A percentile compares a stretch with the other conserved stretches of the same genome.
These are phyloP conservation scores for Metridium senile DNA, from an alignment of 92 coral and sea anemone genomes.

Conservation along the genomic window DNA sequence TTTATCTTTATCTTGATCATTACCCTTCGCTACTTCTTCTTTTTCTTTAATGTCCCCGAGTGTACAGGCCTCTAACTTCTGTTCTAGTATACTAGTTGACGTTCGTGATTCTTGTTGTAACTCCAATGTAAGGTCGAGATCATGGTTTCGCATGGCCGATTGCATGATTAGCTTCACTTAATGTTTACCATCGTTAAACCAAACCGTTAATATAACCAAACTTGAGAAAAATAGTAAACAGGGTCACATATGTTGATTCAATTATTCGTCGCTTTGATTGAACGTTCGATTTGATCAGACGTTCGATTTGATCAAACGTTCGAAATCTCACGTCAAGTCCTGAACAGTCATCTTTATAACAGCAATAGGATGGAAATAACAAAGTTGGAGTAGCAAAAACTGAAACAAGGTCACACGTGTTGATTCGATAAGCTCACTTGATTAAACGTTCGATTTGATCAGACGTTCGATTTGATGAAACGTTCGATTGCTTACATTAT, in stretches of 20 bases:
- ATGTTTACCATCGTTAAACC: neutral
- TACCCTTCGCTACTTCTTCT: neutral
- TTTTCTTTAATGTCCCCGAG: neutral
- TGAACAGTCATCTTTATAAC: neutral
- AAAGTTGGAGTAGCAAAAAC: neutral
- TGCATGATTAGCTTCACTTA: neutral
- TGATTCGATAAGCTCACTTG: neutral
- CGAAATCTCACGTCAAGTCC: neutral
- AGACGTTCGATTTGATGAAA: conserved; percentile 2
- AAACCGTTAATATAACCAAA: neutral
- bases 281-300: conserved; percentile 5
- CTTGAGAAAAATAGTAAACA: neutral
- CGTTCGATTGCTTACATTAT: neutral
- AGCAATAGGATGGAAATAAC: neutral
- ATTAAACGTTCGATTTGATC: neutral
- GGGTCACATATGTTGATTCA: neutral
- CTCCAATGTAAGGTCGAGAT: neutral
- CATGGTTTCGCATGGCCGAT: neutral
- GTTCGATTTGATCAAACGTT: conserved; percentile 3
- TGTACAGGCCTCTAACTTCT: neutral
- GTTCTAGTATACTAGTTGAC: neutral
- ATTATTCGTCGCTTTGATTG: neutral
- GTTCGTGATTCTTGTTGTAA: neutral
- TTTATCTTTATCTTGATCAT: neutral
- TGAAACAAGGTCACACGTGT: neutral